These are phyloP conservation scores for Myanophis thanlyinensis DNA, from an alignment of 2,113 vertebrate species.

Conservation along the genomic window DNA sequence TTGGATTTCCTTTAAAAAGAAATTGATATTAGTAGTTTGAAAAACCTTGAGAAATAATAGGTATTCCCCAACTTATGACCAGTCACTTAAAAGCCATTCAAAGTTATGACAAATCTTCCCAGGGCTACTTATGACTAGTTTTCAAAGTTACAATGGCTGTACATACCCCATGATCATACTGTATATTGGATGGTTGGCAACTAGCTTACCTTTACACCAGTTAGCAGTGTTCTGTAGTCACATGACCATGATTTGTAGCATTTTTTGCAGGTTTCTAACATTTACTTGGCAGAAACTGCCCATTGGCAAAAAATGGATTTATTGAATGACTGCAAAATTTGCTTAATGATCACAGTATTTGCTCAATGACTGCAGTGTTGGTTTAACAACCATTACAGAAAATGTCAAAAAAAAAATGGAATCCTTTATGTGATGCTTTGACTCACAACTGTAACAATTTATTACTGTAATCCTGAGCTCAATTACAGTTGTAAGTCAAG, in stretches of 20 bases:
- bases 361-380: not conserved
- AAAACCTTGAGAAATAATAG: not conserved
- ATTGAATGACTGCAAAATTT: not conserved
- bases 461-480: too few relatives aligned
- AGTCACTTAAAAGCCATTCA: not conserved
- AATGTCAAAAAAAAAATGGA: not conserved
- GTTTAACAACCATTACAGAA: not conserved
- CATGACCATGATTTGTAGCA: not conserved
- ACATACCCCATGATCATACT: not conserved
- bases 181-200: not conserved
- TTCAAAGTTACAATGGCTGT: not conserved
- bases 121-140: not conserved
- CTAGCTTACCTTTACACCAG: not conserved
- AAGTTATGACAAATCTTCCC: too few relatives aligned
- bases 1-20: not conserved
- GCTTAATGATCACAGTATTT: not conserved
- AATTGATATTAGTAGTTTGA: not conserved
- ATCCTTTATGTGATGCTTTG: too few relatives aligned
- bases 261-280: not conserved
- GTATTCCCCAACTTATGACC: not conserved
- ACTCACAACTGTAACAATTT: too few relatives aligned
- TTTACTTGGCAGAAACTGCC: not conserved
- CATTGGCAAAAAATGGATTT: not conserved
- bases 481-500: too few relatives aligned
- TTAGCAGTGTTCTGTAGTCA: not conserved